These are phyloP conservation scores for Ischnura elegans DNA, from an alignment of 2,888 invertebrate species.

Conservation along the genomic window DNA sequence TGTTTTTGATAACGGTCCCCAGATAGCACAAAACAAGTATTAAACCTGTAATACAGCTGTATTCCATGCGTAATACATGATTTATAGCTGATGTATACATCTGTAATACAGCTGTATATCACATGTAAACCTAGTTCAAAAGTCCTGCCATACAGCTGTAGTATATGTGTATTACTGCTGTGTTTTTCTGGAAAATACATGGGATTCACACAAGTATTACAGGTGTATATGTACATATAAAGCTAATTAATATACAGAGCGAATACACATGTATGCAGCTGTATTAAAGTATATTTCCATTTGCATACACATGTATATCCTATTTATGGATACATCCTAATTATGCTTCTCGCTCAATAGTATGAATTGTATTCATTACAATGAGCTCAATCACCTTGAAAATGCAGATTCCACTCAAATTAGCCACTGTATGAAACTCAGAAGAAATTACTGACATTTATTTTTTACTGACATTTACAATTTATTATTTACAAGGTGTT, in stretches of 20 bases:
- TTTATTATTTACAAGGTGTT: too few species aligned
- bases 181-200: neutral
- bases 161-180: neutral
- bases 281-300: neutral
- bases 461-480: too few species aligned
- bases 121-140: neutral
- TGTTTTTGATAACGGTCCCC: neutral
- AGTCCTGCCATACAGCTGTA: neutral
- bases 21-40: neutral
- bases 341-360: too few species aligned
- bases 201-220: neutral
- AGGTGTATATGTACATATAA: neutral
- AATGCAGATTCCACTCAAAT: too few species aligned
- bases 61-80: neutral
- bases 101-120: conserved; percentile 2
- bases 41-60: neutral
- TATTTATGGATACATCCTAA: too few species aligned
- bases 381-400: too few species aligned
- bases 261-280: neutral
- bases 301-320: too few species aligned
- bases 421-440: too few species aligned
- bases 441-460: too few species aligned
- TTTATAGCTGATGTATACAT: neutral
- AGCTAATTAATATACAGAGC: too few species aligned
- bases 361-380: too few species aligned